Base-by-base conservation (phyloP, 2,797 vertebrate genomes). In the Atherinosoma microstoma region DNA sequence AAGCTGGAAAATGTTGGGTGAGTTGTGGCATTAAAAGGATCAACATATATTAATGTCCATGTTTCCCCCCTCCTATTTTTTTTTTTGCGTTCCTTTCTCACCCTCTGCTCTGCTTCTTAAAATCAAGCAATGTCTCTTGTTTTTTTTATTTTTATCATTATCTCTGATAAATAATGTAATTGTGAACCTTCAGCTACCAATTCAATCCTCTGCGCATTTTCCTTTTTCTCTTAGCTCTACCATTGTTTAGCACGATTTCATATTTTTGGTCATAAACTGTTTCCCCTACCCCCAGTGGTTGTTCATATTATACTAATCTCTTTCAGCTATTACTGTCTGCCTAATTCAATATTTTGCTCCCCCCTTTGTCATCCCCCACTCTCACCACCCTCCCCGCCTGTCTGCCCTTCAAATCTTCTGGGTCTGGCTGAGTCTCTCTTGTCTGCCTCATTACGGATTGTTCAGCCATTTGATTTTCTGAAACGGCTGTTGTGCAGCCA, bases 361-460 rank as follows among this genome's bases (percentile, higher is more conserved):
- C 64, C 71, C 64, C 58, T 85, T 85, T 87, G 77, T 87, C 80
- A 73, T 68, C 74, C 73, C 67, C 63, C 66, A 61, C 70, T 47
- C 62, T 40, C 63, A 24, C 67, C 51, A 67, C 42, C 61, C 54
- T 57, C 69, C 51, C 53, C 54, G 24, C 75, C 85, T 45, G 79
- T 90, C 91, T 93, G 94, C 91, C 95, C 95, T 94, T 94, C 94
- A 94, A 93, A 92, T 95, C 96, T 96, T 96, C 89, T 76, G 95
- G 94, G 95, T 94, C 89, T 93, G 94, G 92, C 91, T 90, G 86
- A 94, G 94, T 91, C 94, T 95, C 89, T 91, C 95, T 97, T 95
- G 95, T 95, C 95, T 95, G 95, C 95, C 96, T 97, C 96, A 98
- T 97, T 98, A 98, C 95, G 71, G 93, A 94, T 95, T 95, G 93